These are phyloP conservation scores for Macrophya annulata DNA, from an alignment of 2,888 invertebrate species.

Conservation along the genomic window DNA sequence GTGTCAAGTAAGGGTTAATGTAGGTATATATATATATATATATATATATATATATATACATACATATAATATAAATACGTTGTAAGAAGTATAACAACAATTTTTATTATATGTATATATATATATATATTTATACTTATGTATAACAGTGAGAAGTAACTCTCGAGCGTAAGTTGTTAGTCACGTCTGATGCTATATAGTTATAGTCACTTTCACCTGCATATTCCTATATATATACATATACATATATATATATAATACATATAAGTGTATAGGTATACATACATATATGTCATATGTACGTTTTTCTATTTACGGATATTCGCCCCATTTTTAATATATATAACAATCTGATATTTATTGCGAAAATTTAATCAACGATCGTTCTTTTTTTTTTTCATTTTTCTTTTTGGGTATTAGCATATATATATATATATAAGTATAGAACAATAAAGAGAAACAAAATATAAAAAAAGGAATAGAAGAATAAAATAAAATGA, in stretches of 20 bases:
- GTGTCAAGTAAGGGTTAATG: no score
- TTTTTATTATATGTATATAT: no score
- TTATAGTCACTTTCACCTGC: slow-evolving; percentile 28
- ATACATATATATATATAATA: neutral
- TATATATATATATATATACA: no score
- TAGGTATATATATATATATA: no score
- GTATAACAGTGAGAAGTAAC: slow-evolving; percentile 23
- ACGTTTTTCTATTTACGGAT: neutral
- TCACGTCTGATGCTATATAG: slow-evolving; percentile 6
- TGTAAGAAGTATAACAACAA: neutral
- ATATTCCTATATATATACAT: neutral
- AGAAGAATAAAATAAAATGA: neutral
- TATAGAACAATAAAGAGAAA: neutral
- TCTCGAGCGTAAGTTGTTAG: neutral
- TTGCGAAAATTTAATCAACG: neutral
- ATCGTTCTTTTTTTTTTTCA: neutral
- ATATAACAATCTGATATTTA: no score
- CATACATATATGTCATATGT: neutral
- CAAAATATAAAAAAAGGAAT: neutral
- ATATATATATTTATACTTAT: neutral
- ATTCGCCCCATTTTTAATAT: no score
- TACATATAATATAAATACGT: no score
- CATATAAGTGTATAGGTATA: neutral
- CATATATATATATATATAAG: neutral
- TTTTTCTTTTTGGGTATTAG: neutral